phyloP scores from a whole-genome alignment of 2,888 invertebrate genomes.

The Andrena camellia region DNA sequence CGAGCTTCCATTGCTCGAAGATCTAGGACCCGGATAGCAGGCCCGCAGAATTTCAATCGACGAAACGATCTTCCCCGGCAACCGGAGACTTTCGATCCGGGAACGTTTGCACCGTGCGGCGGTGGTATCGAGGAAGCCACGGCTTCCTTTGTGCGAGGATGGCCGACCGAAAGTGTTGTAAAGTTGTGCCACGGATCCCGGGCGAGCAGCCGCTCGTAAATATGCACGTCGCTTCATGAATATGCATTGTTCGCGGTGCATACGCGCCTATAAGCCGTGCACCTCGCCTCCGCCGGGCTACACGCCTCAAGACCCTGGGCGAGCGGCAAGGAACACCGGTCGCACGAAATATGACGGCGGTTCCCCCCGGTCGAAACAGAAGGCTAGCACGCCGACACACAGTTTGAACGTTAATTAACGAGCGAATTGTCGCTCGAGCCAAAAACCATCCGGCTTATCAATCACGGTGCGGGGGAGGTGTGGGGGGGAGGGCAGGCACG shows the following conservation, averaged over 20 bases:
- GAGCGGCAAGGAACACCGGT: conserved; percentile 50
- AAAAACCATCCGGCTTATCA: conserved; percentile 10
- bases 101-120: conserved; percentile 25
- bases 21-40: neutral
- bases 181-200: conserved; percentile 74
- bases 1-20: neutral
- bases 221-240: conserved; percentile 75
- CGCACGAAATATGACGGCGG: conserved; percentile 64
- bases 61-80: conserved; percentile 21
- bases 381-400: conserved; percentile 11
- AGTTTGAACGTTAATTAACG: conserved; percentile 54
- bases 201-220: conserved; percentile 77
- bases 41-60: conserved; percentile 1
- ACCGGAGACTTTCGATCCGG: conserved; percentile 46
- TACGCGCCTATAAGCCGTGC: conserved; percentile 63
- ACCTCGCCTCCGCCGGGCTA: conserved; percentile 42
- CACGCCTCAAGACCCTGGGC: conserved; percentile 62
- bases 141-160: conserved; percentile 60
- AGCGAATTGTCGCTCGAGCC: conserved; percentile 7
- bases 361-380: conserved; percentile 44
- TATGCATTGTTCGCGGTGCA: conserved; percentile 74
- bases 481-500: no score
- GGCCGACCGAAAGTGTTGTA: conserved; percentile 71
- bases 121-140: conserved; percentile 26
- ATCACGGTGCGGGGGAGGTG: neutral